phyloP scores from a whole-genome alignment of 2,797 vertebrate genomes.

The Sebastes aleutianus region DNA sequence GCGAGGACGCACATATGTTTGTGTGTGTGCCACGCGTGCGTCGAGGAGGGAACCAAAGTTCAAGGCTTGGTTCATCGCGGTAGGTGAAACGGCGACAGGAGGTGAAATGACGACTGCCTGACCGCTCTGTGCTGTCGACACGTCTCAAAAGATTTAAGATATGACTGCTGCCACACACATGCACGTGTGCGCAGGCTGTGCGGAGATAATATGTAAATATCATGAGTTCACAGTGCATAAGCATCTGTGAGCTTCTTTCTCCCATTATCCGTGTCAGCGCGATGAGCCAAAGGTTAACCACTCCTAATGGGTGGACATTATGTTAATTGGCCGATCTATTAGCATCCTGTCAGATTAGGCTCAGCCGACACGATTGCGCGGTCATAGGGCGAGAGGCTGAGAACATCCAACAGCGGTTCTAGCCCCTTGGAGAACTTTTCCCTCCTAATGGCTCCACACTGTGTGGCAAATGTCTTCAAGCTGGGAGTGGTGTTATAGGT shows the following conservation, averaged over 20 bases:
- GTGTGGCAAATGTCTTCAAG: conserved; percentile 25
- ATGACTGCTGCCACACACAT: not conserved
- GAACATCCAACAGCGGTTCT: conserved; percentile 39
- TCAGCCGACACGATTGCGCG: conserved; percentile 31
- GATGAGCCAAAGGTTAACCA: conserved; percentile 65
- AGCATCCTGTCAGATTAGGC: conserved; percentile 74
- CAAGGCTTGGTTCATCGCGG: not conserved
- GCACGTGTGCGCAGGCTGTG: not conserved
- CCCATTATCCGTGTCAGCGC: conserved; percentile 62
- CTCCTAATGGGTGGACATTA: conserved; percentile 72
- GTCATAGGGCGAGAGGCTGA: conserved; percentile 57
- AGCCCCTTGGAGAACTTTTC: conserved; percentile 48
- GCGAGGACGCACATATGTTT: conserved; percentile 1
- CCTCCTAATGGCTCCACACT: conserved; percentile 26
- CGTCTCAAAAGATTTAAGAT: not conserved
- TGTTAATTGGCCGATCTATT: conserved; percentile 75
- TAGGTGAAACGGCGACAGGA: not conserved
- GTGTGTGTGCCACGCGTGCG: not conserved
- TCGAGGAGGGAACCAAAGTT: conserved; percentile 14
- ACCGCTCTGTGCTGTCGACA: not conserved
- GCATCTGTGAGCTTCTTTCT: conserved; percentile 19
- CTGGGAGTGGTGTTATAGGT: conserved; percentile 24
- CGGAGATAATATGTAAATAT: conserved; percentile 34
- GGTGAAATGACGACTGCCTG: conserved; percentile 20
- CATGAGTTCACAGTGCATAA: conserved; percentile 37